Conservation (phyloP, 2,797 vertebrate genomes). For the Acipenser oxyrinchus region DNA sequence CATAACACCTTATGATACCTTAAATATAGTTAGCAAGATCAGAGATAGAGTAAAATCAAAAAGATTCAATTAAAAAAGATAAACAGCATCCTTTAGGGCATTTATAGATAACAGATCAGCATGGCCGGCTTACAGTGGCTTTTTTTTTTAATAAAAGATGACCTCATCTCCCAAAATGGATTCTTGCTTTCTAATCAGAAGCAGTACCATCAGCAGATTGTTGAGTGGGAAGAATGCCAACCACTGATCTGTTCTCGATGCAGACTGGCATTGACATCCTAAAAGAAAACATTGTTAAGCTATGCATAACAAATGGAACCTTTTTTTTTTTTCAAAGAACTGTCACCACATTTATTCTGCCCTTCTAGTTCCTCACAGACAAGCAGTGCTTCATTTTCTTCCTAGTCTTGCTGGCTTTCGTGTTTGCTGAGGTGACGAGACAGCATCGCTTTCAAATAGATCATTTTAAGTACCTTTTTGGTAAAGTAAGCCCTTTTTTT, state of each 20-base stretch:
- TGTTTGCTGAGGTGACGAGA: too few relatives aligned
- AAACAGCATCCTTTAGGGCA: conserved; percentile 66
- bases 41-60: conserved; percentile 57
- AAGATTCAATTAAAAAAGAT: conserved; percentile 68
- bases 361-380: too few relatives aligned
- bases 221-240: conserved; percentile 65
- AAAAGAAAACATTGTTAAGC: conserved; percentile 37
- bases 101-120: conserved; percentile 60
- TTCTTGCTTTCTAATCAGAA: conserved; percentile 65
- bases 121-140: conserved; percentile 21
- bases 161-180: conserved; percentile 79
- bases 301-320: conserved; percentile 23
- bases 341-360: too few relatives aligned
- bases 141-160: conserved; percentile 74
- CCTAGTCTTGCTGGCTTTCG: too few relatives aligned
- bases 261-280: conserved; percentile 9
- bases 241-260: conserved; percentile 23
- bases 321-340: too few relatives aligned
- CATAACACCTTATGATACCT: conserved; percentile 37
- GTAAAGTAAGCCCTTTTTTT: too few relatives aligned
- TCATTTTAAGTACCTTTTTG: too few relatives aligned
- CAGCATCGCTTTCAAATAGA: too few relatives aligned
- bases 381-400: too few relatives aligned
- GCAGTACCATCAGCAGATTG: conserved; percentile 73
- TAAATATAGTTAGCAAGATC: conserved; percentile 25